phyloP scores from a whole-genome alignment of 2,113 vertebrate species.

The Phodopus roborovskii region DNA sequence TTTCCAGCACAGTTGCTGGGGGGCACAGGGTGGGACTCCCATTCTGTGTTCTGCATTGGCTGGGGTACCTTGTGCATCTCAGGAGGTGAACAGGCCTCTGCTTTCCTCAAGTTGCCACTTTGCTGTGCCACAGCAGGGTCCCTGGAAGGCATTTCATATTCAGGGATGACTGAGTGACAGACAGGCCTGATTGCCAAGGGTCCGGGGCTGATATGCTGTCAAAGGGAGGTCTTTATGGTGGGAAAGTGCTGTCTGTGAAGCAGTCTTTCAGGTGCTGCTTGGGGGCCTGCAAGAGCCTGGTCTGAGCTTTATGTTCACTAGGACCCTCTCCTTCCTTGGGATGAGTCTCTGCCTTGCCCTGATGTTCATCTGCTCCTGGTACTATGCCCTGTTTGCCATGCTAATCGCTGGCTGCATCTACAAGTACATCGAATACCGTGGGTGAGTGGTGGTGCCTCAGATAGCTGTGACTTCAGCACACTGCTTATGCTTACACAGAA shows the following conservation, averaged over 20 bases:
- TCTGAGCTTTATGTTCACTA: slow-evolving; percentile 56
- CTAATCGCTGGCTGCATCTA: slow-evolving; percentile 96
- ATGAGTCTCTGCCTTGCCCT: slow-evolving; percentile 98
- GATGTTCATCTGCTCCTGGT: slow-evolving; percentile 99
- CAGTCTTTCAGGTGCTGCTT: background rate
- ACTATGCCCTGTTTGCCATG: slow-evolving; percentile 96
- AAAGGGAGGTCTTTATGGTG: background rate
- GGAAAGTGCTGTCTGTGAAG: background rate
- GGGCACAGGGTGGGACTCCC: too few species aligned
- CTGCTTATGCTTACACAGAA: background rate
- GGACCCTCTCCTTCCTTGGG: slow-evolving; percentile 96
- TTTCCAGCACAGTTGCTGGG: background rate
- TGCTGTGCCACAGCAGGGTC: too few species aligned
- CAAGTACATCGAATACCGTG: slow-evolving; percentile 98
- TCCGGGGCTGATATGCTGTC: background rate
- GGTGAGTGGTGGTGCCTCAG: slow-evolving; percentile 87
- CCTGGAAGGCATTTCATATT: background rate
- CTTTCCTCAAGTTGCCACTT: background rate
- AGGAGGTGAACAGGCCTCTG: background rate
- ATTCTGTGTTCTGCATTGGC: background rate
- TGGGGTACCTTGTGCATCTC: background rate
- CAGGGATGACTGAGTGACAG: too few species aligned
- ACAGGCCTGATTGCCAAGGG: fast-evolving
- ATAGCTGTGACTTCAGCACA: too few species aligned
- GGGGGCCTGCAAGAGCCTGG: fast-evolving